Evolutionary conservation across 2,113 vertebrate genomes (phyloP).

Genomic region (Apteryx owenii): DNA sequence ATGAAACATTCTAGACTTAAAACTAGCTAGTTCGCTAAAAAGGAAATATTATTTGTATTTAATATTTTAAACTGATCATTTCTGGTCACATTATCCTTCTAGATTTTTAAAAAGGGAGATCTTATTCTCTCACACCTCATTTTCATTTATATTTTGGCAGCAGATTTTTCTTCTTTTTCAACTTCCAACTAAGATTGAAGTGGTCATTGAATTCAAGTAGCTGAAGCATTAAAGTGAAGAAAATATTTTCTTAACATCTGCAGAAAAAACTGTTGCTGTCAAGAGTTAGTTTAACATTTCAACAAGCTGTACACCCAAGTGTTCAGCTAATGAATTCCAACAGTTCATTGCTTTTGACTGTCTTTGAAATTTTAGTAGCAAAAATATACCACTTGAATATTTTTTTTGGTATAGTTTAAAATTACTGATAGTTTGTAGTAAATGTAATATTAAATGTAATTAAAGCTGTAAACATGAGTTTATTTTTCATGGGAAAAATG

Average conservation of each 20-base stretch:
- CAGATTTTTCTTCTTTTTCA: not conserved
- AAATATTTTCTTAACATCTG: not conserved
- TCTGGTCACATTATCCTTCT: not conserved
- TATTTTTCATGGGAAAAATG: not conserved
- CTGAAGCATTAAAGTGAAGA: not conserved
- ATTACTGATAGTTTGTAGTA: not conserved
- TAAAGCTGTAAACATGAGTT: not conserved
- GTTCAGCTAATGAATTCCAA: not conserved
- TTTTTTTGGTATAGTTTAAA: not conserved
- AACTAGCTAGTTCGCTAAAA: not conserved
- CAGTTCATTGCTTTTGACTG: not conserved
- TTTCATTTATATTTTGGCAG: not conserved
- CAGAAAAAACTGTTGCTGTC: not conserved
- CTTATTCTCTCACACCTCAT: not conserved
- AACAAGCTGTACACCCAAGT: not conserved
- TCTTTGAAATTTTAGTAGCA: not conserved
- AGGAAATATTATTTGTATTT: not conserved
- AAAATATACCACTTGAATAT: not conserved
- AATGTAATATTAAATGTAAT: not conserved
- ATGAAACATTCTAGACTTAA: not conserved
- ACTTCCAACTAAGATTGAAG: not conserved
- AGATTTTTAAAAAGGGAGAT: not conserved
- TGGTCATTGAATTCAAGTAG: not conserved
- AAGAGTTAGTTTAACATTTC: not conserved
- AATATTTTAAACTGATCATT: not conserved